Base-by-base conservation (phyloP, 1,140 invertebrate genomes). In the Aphelenchoides avenae region DNA sequence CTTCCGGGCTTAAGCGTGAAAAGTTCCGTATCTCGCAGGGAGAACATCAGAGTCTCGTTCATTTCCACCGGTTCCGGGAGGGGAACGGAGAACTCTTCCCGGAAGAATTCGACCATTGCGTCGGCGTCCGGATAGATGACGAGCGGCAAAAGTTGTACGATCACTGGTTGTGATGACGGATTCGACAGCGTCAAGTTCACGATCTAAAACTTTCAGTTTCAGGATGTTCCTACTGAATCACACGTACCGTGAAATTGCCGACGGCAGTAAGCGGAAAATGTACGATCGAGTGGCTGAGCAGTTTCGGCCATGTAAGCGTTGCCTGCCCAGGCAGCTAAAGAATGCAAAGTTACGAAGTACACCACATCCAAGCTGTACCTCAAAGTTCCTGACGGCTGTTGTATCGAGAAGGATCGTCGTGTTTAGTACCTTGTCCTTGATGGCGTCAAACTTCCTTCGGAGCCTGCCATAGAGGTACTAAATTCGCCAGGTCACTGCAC, bases 261-360 rank as follows among this genome's bases (percentile, higher is more conserved):
- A 89, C 83, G 79, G 89, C 87, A 5, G 87, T 89, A 27, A 89
- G 75, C 7, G 88, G 87, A 80, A 89, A 89, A 52, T 80, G 80
- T 51, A 88, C 73, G 34, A 81, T 71, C 46, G 76, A 76, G 51
- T 78, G 78, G 31, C 79, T 77, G 18, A 81, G 68, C 3, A 85
- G 61, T 31, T 81, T 75, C 5, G 88, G 88, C 88, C 88, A 89
- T 33, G 82, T 82, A 57, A 87, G 82, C 69, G 84, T 83, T 33
- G 86, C 43, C 13, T 36, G 31, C 22, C 30, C 40, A 15, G 41
- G 15, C 18, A 76, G 55, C 49, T 75, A 44, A 11, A 75, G 56
- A 54, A 84, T 83, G 48, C 83, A 81, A 43, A 87, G n/a, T n/a
- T n/a, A n/a, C n/a, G n/a, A n/a, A n/a, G n/a, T n/a, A n/a, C n/a